phyloP scores from a whole-genome alignment of 2,797 vertebrate genomes.

The Argyrosomus regius region DNA sequence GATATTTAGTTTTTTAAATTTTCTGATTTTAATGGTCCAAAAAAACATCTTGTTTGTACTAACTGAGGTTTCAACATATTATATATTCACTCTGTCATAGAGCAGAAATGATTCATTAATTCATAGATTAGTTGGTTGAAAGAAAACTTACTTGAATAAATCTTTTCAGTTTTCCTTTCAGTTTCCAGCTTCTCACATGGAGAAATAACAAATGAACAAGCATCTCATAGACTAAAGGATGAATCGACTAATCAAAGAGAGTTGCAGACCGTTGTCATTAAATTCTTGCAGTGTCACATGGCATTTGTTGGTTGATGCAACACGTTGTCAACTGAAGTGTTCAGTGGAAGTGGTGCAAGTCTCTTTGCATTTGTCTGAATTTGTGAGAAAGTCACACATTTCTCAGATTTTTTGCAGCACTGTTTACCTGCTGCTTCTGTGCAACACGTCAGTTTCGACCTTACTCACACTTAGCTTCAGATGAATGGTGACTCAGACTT shows the following conservation, averaged over 20 bases:
- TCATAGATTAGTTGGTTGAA: neutral
- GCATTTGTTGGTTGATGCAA: neutral
- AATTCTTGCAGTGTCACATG: too few species aligned
- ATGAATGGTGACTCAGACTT: accelerated
- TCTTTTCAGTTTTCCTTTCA: neutral
- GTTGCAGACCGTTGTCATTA: too few species aligned
- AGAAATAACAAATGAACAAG: neutral
- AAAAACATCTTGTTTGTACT: neutral
- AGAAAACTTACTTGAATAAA: neutral
- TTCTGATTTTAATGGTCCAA: neutral
- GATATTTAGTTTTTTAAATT: neutral
- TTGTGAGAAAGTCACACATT: constrained; percentile 11
- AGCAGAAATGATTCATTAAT: neutral
- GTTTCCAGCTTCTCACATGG: neutral
- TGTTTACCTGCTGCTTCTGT: constrained; percentile 1
- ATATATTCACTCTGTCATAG: neutral
- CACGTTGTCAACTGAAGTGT: neutral
- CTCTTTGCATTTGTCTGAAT: neutral
- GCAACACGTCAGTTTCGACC: neutral
- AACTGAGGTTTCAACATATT: neutral
- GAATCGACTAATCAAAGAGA: too few species aligned
- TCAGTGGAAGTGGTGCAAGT: neutral
- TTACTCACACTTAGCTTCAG: neutral
- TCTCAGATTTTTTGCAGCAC: neutral
- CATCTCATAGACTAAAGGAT: too few species aligned